These are phyloP conservation scores for Phenganax marumi DNA, from an alignment of 92 coral and sea anemone species.

Conservation along the genomic window DNA sequence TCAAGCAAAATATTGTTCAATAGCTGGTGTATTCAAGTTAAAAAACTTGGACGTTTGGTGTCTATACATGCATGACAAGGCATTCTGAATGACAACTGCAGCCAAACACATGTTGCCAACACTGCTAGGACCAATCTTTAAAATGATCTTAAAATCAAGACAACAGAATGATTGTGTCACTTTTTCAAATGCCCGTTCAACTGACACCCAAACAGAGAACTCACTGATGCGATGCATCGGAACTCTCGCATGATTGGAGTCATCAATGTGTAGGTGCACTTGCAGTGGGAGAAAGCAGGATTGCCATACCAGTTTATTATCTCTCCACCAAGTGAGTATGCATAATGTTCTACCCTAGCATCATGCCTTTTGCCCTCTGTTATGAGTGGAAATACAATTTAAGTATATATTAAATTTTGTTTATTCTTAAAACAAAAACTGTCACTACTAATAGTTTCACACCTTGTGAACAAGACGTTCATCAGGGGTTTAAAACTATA, in stretches of 20 bases:
- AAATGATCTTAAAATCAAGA: not conserved
- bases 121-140: conserved; percentile 2
- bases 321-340: too few relatives aligned
- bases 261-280: too few relatives aligned
- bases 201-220: conserved; percentile 6
- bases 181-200: conserved; percentile 24
- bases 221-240: not conserved
- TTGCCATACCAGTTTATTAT: too few relatives aligned
- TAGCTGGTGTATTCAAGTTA: not conserved
- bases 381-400: too few relatives aligned
- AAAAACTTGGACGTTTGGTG: conserved; percentile 5
- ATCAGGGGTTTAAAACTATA: too few relatives aligned
- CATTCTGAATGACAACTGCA: conserved; percentile 6
- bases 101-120: conserved; percentile 19
- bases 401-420: too few relatives aligned
- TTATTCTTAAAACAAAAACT: too few relatives aligned
- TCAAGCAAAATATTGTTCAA: not conserved
- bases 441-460: too few relatives aligned
- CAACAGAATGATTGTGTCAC: not conserved
- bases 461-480: too few relatives aligned
- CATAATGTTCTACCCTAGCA: too few relatives aligned
- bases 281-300: too few relatives aligned
- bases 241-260: not conserved
- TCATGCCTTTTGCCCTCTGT: too few relatives aligned
- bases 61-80: conserved; percentile 4